Conservation (phyloP, 2,888 invertebrate species). For the Oxytorus armatus region DNA sequence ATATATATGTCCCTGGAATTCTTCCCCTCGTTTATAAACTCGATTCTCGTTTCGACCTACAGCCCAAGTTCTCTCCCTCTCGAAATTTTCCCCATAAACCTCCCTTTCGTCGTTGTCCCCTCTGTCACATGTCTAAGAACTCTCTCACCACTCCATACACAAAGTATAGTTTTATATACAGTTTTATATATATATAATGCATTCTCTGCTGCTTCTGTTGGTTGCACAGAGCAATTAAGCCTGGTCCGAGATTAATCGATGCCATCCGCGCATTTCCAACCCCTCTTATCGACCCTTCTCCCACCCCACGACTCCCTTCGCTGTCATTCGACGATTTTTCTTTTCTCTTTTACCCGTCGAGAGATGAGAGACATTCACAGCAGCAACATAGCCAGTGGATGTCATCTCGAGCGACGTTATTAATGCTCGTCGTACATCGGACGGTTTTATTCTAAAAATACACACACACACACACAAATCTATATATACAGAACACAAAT, state of each 20-base stretch:
- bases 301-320: not conserved
- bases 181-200: constrained; percentile 8
- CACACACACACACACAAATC: no score
- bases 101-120: constrained; percentile 23
- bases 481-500: constrained; percentile 19
- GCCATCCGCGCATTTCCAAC: constrained; percentile 67
- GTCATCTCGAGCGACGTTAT: constrained; percentile 49
- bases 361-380: not conserved
- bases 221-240: constrained; percentile 69
- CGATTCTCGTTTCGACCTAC: constrained; percentile 43
- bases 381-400: not conserved
- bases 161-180: not conserved
- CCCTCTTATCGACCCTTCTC: constrained; percentile 61
- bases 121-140: not conserved
- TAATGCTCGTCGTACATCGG: constrained; percentile 38
- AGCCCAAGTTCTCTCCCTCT: constrained; percentile 49
- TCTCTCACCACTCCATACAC: constrained; percentile 10
- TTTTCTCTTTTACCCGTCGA: constrained; percentile 10
- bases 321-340: constrained; percentile 24
- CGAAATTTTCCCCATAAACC: constrained; percentile 6
- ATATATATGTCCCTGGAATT: constrained; percentile 2
- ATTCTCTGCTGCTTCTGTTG: constrained; percentile 41
- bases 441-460: constrained; percentile 10
- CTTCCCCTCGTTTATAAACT: constrained; percentile 32
- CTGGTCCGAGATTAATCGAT: constrained; percentile 68